phyloP scores from a whole-genome alignment of 2,113 vertebrate species.

The Copsychus sechellarum region DNA sequence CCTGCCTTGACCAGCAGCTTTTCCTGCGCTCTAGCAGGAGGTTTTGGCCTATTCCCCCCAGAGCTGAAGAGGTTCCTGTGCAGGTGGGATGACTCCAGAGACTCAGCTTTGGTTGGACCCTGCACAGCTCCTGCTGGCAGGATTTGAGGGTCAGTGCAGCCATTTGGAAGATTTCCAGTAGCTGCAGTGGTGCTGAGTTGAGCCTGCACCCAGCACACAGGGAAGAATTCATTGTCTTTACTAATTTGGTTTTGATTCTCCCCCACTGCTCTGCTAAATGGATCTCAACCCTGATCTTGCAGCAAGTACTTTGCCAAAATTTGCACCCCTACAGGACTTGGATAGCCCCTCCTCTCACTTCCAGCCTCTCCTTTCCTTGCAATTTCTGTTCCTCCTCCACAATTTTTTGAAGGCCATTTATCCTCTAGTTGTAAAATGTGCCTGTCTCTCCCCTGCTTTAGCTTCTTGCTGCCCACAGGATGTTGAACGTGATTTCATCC shows the following conservation, averaged over 20 bases:
- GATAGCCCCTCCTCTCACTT: neutral
- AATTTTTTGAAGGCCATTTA: slow-evolving; percentile 4
- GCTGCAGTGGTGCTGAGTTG: neutral
- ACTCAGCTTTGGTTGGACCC: neutral
- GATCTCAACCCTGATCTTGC: slow-evolving; percentile 24
- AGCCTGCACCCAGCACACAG: neutral
- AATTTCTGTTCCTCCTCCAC: slow-evolving; percentile 3
- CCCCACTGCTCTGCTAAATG: slow-evolving; percentile 41
- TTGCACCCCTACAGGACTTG: neutral
- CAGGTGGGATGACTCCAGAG: neutral
- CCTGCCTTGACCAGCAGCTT: neutral
- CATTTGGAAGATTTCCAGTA: neutral
- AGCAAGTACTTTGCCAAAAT: neutral
- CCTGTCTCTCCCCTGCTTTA: neutral
- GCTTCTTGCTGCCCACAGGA: slow-evolving; percentile 11
- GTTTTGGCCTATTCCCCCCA: neutral
- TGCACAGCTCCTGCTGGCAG: neutral
- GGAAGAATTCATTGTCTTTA: neutral
- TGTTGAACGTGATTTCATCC: neutral
- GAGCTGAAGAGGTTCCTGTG: neutral
- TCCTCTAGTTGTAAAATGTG: neutral
- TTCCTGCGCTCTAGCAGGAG: neutral
- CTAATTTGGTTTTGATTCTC: slow-evolving; percentile 29
- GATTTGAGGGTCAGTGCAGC: neutral
- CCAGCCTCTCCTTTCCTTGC: neutral